Evolutionary conservation across 2,888 invertebrate species (phyloP).

Genomic region (Caenorhabditis sp.): DNA sequence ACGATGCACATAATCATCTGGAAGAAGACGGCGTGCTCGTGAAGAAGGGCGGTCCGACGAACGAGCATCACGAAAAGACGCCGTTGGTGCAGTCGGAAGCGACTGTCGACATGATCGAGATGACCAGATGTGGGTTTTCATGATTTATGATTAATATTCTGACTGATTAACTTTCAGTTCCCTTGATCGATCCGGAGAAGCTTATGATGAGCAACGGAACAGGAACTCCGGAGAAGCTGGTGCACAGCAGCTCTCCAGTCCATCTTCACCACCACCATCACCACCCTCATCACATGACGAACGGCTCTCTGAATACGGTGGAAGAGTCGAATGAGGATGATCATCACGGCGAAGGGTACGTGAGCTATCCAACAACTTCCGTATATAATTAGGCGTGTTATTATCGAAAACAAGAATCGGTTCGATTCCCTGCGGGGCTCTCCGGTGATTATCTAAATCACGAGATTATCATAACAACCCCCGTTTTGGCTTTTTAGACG

Average conservation of each 20-base stretch:
- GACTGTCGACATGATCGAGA: conserved; percentile 36
- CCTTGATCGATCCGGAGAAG: conserved; percentile 13
- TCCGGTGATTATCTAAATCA: background rate
- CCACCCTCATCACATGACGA: conserved; percentile 37
- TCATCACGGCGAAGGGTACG: conserved; percentile 43
- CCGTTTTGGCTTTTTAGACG: conserved; percentile 1
- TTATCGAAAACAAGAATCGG: background rate
- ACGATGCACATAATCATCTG: conserved; percentile 29
- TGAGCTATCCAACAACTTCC: too few relatives aligned
- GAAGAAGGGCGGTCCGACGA: background rate
- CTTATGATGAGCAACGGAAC: conserved; percentile 16
- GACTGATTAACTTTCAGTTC: conserved; percentile 26
- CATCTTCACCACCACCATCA: conserved; percentile 34
- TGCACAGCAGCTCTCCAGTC: too few relatives aligned
- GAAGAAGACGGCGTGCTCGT: conserved; percentile 17
- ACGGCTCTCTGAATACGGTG: conserved; percentile 40
- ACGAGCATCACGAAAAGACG: conserved; percentile 37
- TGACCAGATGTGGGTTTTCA: conserved; percentile 20
- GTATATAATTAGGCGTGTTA: background rate
- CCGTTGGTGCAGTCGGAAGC: conserved; percentile 46
- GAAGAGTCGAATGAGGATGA: conserved; percentile 39
- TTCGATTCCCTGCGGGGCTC: background rate
- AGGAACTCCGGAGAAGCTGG: conserved; percentile 15
- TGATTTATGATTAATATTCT: background rate
- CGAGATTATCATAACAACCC: background rate